Evolutionary conservation across 2,797 vertebrate species (phyloP), one percentile per base, ranked within the genome.

Genomic region (Heliangelus exortis): DNA sequence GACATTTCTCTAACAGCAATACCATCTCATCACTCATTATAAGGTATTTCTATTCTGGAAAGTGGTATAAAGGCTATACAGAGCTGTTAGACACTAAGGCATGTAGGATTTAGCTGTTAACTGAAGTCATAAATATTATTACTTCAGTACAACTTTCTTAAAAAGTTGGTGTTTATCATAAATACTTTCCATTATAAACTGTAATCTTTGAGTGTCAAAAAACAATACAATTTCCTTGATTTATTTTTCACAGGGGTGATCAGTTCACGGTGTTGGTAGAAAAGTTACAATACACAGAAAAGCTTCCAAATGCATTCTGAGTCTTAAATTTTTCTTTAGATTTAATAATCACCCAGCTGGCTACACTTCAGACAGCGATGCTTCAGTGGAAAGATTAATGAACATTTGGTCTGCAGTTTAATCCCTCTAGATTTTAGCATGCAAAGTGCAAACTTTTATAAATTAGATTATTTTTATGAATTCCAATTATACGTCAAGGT

Each of bases 351-450:
- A 95, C 48, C 62, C 96, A 95, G 79, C 51, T 89, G 75, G 86
- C 66, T 93, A 78, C 43, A 96, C 84, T 95, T 96, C 91, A 95
- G 68, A 96, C 73, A 91, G 89, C 73, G 90, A 85, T 55, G 75
- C 73, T 86, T 95, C 81, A 97, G 91, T 85, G 10, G 74, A 76
- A 97, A 96, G 91, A 96, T 90, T 95, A 97, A 95, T 78, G 69
- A 97, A 80, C 75, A 93, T 93, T 96, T 96, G 88, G 77, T 90
- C 87, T 84, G 76, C 47, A 82, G 91, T 69, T 94, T 96, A 97
- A 96, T 97, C 87, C 53, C 81, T 92, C 93, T 48, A 86, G 84
- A 95, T 92, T 97, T 96, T 90, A 95, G 84, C 79, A 89, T 61
- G 57, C 51, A 81, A 86, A 96, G 90, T 80, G 87, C 75, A 93